These are phyloP conservation scores for Caenorhabditis drosophilae DNA, from an alignment of 2,888 invertebrate genomes.

Conservation along the genomic window DNA sequence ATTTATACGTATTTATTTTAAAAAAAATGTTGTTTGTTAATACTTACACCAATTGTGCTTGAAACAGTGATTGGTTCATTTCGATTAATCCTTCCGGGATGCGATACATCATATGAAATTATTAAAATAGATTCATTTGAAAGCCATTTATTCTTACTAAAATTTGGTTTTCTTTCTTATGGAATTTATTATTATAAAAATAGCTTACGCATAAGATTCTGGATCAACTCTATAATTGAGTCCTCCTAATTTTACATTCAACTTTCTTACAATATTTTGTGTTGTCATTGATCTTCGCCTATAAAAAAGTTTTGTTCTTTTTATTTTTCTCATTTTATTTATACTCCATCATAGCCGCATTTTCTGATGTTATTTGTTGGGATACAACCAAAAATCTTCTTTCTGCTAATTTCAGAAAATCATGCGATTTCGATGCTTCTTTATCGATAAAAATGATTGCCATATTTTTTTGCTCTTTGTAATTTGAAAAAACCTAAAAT, in stretches of 20 bases:
- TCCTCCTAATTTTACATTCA: conserved; percentile 34
- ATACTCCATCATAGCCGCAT: conserved; percentile 5
- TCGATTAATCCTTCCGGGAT: conserved; percentile 16
- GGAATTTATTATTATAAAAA: background rate
- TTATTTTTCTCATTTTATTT: background rate
- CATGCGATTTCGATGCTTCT: conserved; percentile 12
- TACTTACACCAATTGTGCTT: conserved; percentile 35
- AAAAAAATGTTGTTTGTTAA: background rate
- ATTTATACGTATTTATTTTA: conserved; percentile 5
- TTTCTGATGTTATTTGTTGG: conserved; percentile 29
- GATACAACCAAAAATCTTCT: conserved; percentile 12
- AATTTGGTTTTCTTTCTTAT: background rate
- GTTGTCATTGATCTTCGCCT: conserved; percentile 5
- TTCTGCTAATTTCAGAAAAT: conserved; percentile 32
- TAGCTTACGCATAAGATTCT: conserved; percentile 10
- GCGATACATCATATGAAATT: conserved; percentile 42
- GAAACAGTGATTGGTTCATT: conserved; percentile 16
- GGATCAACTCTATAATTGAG: conserved; percentile 32
- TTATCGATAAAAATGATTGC: too few species aligned
- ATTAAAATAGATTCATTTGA: conserved; percentile 8
- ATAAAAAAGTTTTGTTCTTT: too few species aligned
- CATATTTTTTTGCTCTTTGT: too few species aligned
- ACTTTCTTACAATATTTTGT: conserved; percentile 24
- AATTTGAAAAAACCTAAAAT: too few species aligned
- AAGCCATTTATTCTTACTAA: conserved; percentile 17